A percentile compares a stretch with the other conserved stretches of the same genome.
phyloP scores from a whole-genome alignment of 1,140 invertebrate species.

The Galleria mellonella region DNA sequence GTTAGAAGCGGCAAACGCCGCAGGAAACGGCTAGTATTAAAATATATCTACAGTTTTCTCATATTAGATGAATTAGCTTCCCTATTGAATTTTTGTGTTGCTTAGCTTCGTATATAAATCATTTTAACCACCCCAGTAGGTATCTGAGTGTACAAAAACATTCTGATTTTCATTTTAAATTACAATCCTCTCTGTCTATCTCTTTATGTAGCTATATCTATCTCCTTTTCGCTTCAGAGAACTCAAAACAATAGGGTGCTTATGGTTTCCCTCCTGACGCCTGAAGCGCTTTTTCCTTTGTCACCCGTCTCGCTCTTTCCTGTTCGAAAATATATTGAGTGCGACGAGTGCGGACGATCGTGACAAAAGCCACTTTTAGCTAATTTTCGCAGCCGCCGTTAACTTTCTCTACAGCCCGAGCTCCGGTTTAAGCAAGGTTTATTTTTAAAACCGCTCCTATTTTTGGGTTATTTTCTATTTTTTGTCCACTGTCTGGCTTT shows the following conservation, averaged over 20 bases:
- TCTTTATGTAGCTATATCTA: constrained; percentile 23
- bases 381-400: constrained; percentile 60
- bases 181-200: constrained; percentile 29
- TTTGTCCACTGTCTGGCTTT: too few relatives aligned
- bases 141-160: constrained; percentile 14
- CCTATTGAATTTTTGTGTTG: too few relatives aligned
- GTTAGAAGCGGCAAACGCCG: too few relatives aligned
- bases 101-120: too few relatives aligned
- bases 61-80: too few relatives aligned
- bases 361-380: constrained; percentile 57
- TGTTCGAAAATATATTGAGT: constrained; percentile 14
- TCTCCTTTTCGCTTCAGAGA: constrained; percentile 46
- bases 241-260: constrained; percentile 67
- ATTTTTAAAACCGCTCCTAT: constrained; percentile 22
- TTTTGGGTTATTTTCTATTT: constrained; percentile 4
- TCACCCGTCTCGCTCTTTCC: constrained; percentile 27
- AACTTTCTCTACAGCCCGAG: constrained; percentile 30
- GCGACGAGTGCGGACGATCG: constrained; percentile 27
- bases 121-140: too few relatives aligned
- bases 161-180: constrained; percentile 53
- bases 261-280: constrained; percentile 51
- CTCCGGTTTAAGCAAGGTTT: constrained; percentile 28
- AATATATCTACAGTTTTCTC: too few relatives aligned
- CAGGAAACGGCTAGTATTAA: too few relatives aligned
- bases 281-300: constrained; percentile 50